A percentile compares a stretch with the other conserved stretches of the same genome.
Evolutionary conservation across 2,888 invertebrate genomes (phyloP).

Genomic region (Mycalesis mineus): DNA sequence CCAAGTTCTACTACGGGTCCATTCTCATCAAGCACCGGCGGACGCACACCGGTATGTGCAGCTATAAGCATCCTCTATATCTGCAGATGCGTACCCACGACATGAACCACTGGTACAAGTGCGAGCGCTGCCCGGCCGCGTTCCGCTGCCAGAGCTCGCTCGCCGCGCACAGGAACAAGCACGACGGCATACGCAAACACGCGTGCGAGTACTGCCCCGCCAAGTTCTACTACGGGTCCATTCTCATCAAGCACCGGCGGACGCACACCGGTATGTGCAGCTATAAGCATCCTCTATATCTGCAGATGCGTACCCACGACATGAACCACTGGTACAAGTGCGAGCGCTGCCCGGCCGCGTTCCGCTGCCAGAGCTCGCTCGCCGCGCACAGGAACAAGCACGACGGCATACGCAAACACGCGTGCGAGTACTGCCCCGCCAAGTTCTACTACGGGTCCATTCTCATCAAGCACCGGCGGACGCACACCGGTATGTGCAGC

Average conservation of each 20-base stretch:
- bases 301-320: neutral
- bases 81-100: neutral
- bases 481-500: conserved; percentile 58
- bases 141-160: conserved; percentile 39
- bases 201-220: conserved; percentile 63
- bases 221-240: conserved; percentile 53
- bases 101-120: conserved; percentile 36
- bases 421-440: conserved; percentile 62
- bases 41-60: conserved; percentile 60
- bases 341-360: conserved; percentile 48
- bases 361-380: conserved; percentile 35
- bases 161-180: conserved; percentile 46
- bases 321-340: conserved; percentile 40
- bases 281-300: too few species aligned
- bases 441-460: conserved; percentile 56
- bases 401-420: conserved; percentile 52
- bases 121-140: conserved; percentile 48
- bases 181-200: conserved; percentile 56
- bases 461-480: conserved; percentile 60
- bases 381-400: conserved; percentile 51
- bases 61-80: too few species aligned
- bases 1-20: conserved; percentile 52
- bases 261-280: conserved; percentile 60
- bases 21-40: conserved; percentile 64
- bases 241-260: conserved; percentile 61